phyloP scores from a whole-genome alignment of 64 coral and sea anemone species.

The Porites australiensis region DNA sequence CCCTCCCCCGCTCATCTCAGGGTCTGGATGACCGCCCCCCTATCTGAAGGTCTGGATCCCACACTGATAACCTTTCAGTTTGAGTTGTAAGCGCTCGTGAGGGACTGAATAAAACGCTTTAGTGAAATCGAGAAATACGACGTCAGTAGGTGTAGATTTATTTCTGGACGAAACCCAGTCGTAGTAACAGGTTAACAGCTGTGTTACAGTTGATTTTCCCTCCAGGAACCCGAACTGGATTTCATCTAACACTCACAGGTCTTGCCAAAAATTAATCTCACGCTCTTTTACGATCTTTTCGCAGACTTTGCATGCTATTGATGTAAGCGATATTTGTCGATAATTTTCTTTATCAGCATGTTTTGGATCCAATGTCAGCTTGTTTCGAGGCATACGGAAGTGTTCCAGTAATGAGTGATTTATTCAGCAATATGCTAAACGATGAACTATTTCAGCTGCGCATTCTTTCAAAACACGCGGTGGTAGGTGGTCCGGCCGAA shows the following conservation, averaged over 20 bases:
- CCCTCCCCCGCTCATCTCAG: no score
- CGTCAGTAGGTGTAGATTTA: neutral
- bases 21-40: no score
- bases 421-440: no score
- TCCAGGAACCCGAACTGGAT: slow-evolving; percentile 31
- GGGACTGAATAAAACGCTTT: slow-evolving; percentile 46
- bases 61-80: neutral
- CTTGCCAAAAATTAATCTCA: no score
- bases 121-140: slow-evolving; percentile 28
- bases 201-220: slow-evolving; percentile 33
- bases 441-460: no score
- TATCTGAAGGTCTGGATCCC: no score
- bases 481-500: no score
- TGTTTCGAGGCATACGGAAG: neutral
- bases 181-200: slow-evolving; percentile 1
- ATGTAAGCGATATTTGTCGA: slow-evolving; percentile 22
- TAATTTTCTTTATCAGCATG: slow-evolving; percentile 35
- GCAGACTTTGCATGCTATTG: neutral
- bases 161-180: slow-evolving; percentile 31
- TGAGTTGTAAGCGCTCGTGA: slow-evolving; percentile 10
- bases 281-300: neutral
- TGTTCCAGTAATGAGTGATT: neutral
- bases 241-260: no score
- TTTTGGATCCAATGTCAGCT: slow-evolving; percentile 7
- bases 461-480: no score